Evolutionary conservation across 2,113 vertebrate genomes (phyloP).

Genomic region (Coptodon bakossiorum): DNA sequence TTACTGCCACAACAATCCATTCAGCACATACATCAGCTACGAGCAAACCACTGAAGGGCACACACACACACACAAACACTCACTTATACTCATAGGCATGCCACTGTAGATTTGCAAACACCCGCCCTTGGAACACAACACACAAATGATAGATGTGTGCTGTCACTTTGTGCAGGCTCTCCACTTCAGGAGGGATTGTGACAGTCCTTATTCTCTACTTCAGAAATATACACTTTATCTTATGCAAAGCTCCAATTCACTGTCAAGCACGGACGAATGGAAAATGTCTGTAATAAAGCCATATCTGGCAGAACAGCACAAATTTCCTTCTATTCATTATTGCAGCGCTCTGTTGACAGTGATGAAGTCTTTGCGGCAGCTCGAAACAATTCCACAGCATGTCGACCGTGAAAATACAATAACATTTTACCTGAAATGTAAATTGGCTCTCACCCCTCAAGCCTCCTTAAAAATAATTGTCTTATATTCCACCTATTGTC

Average conservation of each 20-base stretch:
- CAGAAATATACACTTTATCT: background rate
- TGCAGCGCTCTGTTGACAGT: background rate
- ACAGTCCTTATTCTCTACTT: background rate
- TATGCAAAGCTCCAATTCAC: background rate
- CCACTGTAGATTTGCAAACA: background rate
- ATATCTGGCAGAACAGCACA: background rate
- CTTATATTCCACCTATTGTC: constrained; percentile 15
- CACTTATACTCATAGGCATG: background rate
- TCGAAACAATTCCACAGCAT: constrained; percentile 32
- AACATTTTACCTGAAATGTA: constrained; percentile 39
- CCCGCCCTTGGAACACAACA: background rate
- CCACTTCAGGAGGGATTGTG: background rate
- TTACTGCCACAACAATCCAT: background rate
- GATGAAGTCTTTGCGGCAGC: constrained; percentile 11
- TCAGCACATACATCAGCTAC: constrained; percentile 16
- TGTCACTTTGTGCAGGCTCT: background rate
- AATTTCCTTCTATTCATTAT: background rate
- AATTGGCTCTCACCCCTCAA: constrained; percentile 39
- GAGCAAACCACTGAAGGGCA: background rate
- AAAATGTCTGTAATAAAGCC: background rate
- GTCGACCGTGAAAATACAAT: constrained; percentile 7
- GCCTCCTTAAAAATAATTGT: constrained; percentile 18
- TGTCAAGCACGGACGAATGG: background rate
- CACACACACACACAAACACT: background rate
- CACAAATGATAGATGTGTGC: background rate